Evolutionary conservation across 2,113 vertebrate genomes (phyloP), one percentile per base, ranked within the genome.

Genomic region (Siniperca chuatsi): DNA sequence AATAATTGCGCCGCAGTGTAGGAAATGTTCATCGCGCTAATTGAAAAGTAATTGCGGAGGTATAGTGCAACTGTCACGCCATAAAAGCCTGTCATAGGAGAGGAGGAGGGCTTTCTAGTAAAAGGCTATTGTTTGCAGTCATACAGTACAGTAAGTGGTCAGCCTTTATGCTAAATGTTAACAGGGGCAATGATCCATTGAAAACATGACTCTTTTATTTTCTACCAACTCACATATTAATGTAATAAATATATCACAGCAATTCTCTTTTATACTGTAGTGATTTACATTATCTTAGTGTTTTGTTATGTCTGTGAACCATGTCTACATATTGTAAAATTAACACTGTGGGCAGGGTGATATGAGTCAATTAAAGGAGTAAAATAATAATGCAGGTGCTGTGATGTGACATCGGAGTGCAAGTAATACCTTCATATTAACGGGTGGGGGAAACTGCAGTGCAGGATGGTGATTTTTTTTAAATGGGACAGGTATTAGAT

Each of bases 21-120:
- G 95, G 92, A 95, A 96, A 95, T 95, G 93, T 96, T 96, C 95
- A 95, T 94, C 86, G 94, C 84, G 90, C 95, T 96, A 96, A 96
- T 96, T 96, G 96, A 96, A 96, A 96, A 96, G 96, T 96, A 96
- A 96, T 96, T 96, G 95, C 91, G 77, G 94, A 96, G 95, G 95
- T 96, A 95, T 94, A 95, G 95, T 95, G 94, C 94, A 94, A 96
- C 95, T 96, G 96, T 95, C 94, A 93, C 74, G 75, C 93, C 94
- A 93, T 95, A 95, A 96, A 96, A 95, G 92, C 86, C 90, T 87
- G 88, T 92, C 93, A 92, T 78, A 90, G 89, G 82, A 83, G 93
- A 92, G 90, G 87, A 92, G 93, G 90, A 87, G 90, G 83, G 89
- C 90, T 81, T 84, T 88, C 70, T 90, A 89, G 89, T 92, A 68